Evolutionary conservation across 2,888 invertebrate species (phyloP).

Genomic region (Euplexia lucipara): DNA sequence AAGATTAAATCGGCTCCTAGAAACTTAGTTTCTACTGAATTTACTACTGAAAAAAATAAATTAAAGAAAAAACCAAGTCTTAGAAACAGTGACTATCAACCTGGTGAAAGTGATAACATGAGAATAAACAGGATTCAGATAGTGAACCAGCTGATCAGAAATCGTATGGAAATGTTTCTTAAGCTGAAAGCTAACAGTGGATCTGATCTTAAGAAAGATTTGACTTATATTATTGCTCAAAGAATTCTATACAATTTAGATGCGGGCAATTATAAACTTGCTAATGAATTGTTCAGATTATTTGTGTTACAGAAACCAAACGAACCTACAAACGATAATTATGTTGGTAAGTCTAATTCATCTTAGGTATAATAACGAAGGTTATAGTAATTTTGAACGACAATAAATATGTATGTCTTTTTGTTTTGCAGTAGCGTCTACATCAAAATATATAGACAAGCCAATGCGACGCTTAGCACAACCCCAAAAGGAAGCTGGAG

Average conservation of each 20-base stretch:
- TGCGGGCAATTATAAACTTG: constrained; percentile 76
- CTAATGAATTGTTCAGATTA: constrained; percentile 80
- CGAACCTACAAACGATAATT: constrained; percentile 9
- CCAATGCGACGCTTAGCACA: constrained; percentile 35
- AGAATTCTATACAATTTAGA: constrained; percentile 76
- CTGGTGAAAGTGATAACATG: constrained; percentile 53
- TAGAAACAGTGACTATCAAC: background rate
- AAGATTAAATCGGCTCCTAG: constrained; percentile 44
- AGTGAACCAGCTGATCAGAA: constrained; percentile 81
- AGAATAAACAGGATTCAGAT: constrained; percentile 79
- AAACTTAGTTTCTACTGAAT: constrained; percentile 10
- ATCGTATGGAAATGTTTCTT: constrained; percentile 76
- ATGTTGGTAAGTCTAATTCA: constrained; percentile 50
- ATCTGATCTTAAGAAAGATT: constrained; percentile 66
- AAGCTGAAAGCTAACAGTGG: constrained; percentile 72
- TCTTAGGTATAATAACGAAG: too few relatives aligned
- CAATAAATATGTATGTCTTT: background rate
- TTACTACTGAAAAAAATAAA: constrained; percentile 15
- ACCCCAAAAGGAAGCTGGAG: constrained; percentile 52
- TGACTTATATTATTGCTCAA: constrained; percentile 79
- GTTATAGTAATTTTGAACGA: too few relatives aligned
- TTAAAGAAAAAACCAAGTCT: constrained; percentile 20
- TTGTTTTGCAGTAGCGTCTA: constrained; percentile 44
- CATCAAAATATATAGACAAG: constrained; percentile 7
- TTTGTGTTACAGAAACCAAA: constrained; percentile 68